Evolutionary conservation across 1,140 invertebrate genomes (phyloP).

Genomic region (Pseudomyrmex sp.): DNA sequence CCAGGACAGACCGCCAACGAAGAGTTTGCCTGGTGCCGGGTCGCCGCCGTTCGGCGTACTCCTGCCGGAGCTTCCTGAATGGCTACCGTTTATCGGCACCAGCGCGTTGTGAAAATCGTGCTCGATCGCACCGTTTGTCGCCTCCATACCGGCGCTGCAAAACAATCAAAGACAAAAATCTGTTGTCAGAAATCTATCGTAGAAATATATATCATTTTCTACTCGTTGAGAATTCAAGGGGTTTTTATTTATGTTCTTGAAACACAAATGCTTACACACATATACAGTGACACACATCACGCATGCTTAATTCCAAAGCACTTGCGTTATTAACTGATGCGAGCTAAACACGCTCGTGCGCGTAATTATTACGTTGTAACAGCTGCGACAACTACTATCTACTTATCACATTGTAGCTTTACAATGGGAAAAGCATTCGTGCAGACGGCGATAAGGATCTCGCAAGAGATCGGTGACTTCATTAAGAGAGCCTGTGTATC

Average conservation of each 20-base stretch:
- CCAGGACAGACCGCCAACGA: conserved; percentile 96
- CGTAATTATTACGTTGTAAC: not conserved
- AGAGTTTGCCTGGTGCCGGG: conserved; percentile 94
- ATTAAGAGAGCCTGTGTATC: not conserved
- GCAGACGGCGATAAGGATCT: conserved; percentile 32
- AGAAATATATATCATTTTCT: no score
- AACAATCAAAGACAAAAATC: conserved; percentile 71
- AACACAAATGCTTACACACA: no score
- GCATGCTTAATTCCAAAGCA: not conserved
- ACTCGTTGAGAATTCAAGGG: no score
- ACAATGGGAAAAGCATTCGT: not conserved
- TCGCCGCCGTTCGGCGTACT: conserved; percentile 90
- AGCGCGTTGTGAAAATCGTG: conserved; percentile 87
- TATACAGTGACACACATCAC: no score
- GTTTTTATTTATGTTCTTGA: no score
- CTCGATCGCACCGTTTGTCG: conserved; percentile 86
- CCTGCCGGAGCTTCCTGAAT: conserved; percentile 89
- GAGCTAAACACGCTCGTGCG: not conserved
- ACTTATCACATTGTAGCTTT: not conserved
- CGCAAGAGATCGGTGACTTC: conserved; percentile 10
- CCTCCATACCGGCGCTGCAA: conserved; percentile 85
- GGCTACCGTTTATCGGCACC: conserved; percentile 87
- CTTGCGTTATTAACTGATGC: not conserved
- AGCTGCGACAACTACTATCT: conserved; percentile 13
- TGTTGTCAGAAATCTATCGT: not conserved